These are phyloP conservation scores for Xanthorhoe designata DNA, from an alignment of 2,888 invertebrate genomes.

Conservation along the genomic window DNA sequence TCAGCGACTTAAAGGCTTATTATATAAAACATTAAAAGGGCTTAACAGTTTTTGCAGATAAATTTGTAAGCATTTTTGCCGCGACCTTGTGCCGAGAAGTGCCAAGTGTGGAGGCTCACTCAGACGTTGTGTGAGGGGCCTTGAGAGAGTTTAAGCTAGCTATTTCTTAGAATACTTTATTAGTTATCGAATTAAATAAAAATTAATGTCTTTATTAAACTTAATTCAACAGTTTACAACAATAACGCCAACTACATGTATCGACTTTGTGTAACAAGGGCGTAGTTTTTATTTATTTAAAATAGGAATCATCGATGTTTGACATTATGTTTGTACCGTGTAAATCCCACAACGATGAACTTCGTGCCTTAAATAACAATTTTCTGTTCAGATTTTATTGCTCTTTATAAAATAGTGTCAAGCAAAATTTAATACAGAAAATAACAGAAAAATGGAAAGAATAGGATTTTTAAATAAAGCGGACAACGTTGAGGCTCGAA, in stretches of 20 bases:
- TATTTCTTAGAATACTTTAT: not conserved
- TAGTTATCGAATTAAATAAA: not conserved
- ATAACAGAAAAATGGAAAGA: conserved; percentile 10
- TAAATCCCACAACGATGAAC: too few relatives aligned
- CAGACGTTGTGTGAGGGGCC: not conserved
- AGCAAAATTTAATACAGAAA: not conserved
- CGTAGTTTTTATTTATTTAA: too few relatives aligned
- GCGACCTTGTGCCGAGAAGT: not conserved
- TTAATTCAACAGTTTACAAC: too few relatives aligned
- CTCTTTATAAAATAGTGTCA: too few relatives aligned
- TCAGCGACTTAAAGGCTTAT: not conserved
- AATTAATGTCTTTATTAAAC: too few relatives aligned
- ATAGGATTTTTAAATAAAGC: conserved; percentile 15
- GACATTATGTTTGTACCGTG: too few relatives aligned
- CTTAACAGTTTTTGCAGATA: not conserved
- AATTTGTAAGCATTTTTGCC: not conserved
- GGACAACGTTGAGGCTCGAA: conserved; percentile 22
- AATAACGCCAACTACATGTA: too few relatives aligned
- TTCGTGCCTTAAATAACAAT: too few relatives aligned
- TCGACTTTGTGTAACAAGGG: too few relatives aligned
- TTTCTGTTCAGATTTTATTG: too few relatives aligned
- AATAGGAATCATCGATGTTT: too few relatives aligned
- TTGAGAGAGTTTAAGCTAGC: not conserved
- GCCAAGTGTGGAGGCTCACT: not conserved
- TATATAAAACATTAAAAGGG: not conserved